These are phyloP conservation scores for Phortica magna DNA, from an alignment of 2,888 invertebrate genomes.

Conservation along the genomic window DNA sequence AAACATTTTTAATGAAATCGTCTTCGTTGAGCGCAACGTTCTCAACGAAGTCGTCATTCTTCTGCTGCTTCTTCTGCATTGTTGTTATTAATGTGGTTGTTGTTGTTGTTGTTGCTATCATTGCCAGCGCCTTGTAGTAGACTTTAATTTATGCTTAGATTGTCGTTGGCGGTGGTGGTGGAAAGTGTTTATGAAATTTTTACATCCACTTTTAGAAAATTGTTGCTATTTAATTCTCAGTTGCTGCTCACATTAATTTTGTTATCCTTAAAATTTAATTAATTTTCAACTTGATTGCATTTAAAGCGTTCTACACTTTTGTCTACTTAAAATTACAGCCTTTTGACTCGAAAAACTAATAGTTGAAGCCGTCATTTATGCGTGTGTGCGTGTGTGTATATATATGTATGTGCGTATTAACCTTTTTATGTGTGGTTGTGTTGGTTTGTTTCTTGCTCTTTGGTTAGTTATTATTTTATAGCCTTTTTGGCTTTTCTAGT, in stretches of 20 bases:
- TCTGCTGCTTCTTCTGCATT: background rate
- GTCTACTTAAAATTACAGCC: background rate
- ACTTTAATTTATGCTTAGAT: conserved; percentile 10
- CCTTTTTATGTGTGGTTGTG: conserved; percentile 34
- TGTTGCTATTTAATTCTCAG: conserved; percentile 40
- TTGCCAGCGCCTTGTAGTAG: conserved; percentile 24
- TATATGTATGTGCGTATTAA: conserved; percentile 37
- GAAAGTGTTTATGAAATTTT: conserved; percentile 37
- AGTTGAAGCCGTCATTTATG: conserved; percentile 7
- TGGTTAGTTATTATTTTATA: conserved; percentile 19
- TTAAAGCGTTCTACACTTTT: conserved; percentile 59
- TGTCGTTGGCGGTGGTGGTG: background rate
- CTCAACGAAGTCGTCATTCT: background rate
- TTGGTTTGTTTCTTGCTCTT: conserved; percentile 42
- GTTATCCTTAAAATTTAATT: conserved; percentile 75
- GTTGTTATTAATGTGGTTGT: background rate
- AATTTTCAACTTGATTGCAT: conserved; percentile 77
- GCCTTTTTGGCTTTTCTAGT: conserved; percentile 13
- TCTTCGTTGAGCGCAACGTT: conserved; percentile 20
- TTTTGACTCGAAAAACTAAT: conserved; percentile 18
- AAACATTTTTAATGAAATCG: conserved; percentile 74
- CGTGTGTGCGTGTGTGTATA: conserved; percentile 37
- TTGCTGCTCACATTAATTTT: conserved; percentile 64
- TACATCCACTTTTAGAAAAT: conserved; percentile 42
- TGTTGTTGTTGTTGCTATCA: background rate